Base-by-base conservation (phyloP, 2,888 invertebrate genomes). In the Lumbricus terrestris region DNA sequence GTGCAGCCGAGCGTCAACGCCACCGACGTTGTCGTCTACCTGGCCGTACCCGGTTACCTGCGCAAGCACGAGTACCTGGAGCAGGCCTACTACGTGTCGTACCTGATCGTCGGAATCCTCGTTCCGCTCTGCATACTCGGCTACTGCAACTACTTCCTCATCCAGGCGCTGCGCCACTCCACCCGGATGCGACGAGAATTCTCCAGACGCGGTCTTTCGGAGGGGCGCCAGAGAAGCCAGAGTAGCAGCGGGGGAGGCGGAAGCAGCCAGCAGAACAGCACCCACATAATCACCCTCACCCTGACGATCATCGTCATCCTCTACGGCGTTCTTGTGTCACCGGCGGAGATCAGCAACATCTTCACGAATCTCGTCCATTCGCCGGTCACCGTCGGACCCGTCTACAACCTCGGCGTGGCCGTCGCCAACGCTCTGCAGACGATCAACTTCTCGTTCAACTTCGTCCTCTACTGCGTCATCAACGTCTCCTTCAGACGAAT, bases 131-230 rank as follows among this genome's bases (percentile, higher is more conserved):
- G 93, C n/a, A 92, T 93, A 8, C 92, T 94, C 42, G 91, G 93
- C n/a, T 94, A 93, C 90, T 94, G 94, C 91, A 94, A 94, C 91
- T 92, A 93, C 8, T 93, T 93, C 90, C 92, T 94, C 23, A 94
- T 94, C 37, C 92, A 92, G 90, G 89, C 91, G 0, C 85, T 91
- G 42, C 29, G 90, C 4, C 42, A 83, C 83, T 91, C 91, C 34
- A 40, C 85, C 5, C 85, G n/a, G 15, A 88, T 90, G 88, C 38
- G 91, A 11, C 33, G 89, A 23, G 90, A 89, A 94, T 85, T 85
- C 29, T 34, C 85, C 11, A 85, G 85, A 11, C 85, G 37, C 35
- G 37, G 37, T 37, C 34, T 11, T 35, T 35, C 34, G 5, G 85
- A 37, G 35, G 85, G 37, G 35, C 34, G 85, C 34, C 34, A 85